Evolutionary conservation across 2,888 invertebrate genomes (phyloP).

Genomic region (Eucriotettix oculatus): DNA sequence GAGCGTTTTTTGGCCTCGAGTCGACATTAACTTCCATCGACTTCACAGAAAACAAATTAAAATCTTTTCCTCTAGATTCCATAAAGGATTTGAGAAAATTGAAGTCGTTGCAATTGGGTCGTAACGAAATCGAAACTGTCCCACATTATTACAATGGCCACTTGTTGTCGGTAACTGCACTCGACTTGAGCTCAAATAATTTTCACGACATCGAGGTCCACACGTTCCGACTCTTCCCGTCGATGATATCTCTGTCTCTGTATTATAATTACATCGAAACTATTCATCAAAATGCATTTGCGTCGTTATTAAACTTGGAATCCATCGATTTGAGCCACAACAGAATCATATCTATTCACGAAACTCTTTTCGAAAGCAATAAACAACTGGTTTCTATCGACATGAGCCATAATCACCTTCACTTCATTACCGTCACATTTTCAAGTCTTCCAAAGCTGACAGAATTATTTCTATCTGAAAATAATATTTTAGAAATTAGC

Average conservation of each 20-base stretch:
- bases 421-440: conserved; percentile 67
- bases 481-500: conserved; percentile 70
- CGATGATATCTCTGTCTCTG: neutral
- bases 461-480: conserved; percentile 72
- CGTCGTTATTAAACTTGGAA: conserved; percentile 53
- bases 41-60: neutral
- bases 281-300: conserved; percentile 45
- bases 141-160: conserved; percentile 32
- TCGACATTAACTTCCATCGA: neutral
- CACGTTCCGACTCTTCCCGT: conserved; percentile 65
- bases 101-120: conserved; percentile 54
- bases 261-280: neutral
- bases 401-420: conserved; percentile 75
- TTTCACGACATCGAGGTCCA: conserved; percentile 58
- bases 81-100: conserved; percentile 27
- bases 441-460: conserved; percentile 57
- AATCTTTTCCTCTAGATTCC: neutral
- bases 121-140: conserved; percentile 51
- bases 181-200: conserved; percentile 75
- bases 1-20: neutral
- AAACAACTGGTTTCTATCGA: conserved; percentile 64
- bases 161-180: conserved; percentile 46
- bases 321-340: conserved; percentile 76
- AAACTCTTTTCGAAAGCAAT: conserved; percentile 51
- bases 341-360: conserved; percentile 58